Evolutionary conservation across 1,140 invertebrate species (phyloP).

Genomic region (Caenorhabditis briggsae): DNA sequence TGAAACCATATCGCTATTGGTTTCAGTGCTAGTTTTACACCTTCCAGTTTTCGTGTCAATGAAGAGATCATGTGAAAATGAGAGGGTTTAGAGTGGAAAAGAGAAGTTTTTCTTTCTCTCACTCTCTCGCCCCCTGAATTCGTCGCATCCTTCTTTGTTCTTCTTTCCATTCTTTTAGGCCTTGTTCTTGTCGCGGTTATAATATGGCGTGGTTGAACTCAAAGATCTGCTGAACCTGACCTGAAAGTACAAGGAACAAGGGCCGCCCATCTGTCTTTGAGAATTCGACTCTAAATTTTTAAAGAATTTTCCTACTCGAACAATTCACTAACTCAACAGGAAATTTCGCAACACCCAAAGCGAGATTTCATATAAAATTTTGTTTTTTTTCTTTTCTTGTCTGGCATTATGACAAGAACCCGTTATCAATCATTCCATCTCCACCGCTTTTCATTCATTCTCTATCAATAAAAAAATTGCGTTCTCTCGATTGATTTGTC

Average conservation of each 20-base stretch:
- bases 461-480: constrained; percentile 13
- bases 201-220: not conserved
- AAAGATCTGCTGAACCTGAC: constrained; percentile 4
- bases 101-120: not conserved
- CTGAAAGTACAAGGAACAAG: not conserved
- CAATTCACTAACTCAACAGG: not conserved
- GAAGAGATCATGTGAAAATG: not conserved
- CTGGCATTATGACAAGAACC: not conserved
- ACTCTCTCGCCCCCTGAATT: not conserved
- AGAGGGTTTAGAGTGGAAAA: not conserved
- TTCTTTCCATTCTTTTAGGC: not conserved
- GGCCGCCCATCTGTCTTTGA: not conserved
- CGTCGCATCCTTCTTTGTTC: constrained; percentile 12
- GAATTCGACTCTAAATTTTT: not conserved
- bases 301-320: no score
- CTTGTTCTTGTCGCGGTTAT: not conserved
- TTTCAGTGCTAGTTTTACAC: not conserved
- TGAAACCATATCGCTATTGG: not conserved
- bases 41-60: not conserved
- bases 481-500: not conserved
- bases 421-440: constrained; percentile 38
- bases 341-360: constrained; percentile 13
- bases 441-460: not conserved
- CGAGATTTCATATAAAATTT: not conserved
- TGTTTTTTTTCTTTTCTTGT: not conserved